Percentiles rank a stretch among this genome's conserved stretches.
These are phyloP conservation scores for Jacana jacana DNA, from an alignment of 2,113 vertebrate genomes.

Conservation along the genomic window DNA sequence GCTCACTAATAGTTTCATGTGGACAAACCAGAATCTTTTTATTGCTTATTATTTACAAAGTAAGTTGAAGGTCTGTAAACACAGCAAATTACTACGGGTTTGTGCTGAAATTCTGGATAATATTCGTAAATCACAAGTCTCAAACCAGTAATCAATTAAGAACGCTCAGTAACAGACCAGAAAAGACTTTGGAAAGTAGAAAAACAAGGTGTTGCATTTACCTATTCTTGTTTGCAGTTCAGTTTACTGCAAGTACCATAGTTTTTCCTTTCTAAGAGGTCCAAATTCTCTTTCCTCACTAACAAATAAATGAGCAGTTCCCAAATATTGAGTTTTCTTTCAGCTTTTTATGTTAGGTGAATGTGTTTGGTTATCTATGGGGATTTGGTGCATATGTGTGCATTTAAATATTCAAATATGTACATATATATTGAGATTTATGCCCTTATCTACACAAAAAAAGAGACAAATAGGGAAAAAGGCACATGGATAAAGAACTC, in stretches of 20 bases:
- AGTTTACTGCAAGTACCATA: not conserved
- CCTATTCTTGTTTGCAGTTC: not conserved
- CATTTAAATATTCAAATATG: not conserved
- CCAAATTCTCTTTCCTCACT: not conserved
- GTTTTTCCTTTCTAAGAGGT: not conserved
- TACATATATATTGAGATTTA: not conserved
- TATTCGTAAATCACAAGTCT: not conserved
- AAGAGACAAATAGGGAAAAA: not conserved
- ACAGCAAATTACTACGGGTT: not conserved
- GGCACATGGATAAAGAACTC: not conserved
- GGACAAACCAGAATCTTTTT: not conserved
- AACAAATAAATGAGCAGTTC: not conserved
- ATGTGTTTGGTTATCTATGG: not conserved
- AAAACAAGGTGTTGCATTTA: not conserved
- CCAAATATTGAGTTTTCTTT: not conserved
- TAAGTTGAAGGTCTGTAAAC: not conserved
- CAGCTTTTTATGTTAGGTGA: not conserved
- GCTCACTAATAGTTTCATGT: not conserved
- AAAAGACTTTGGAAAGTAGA: not conserved
- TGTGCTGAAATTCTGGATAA: not conserved
- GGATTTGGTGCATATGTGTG: not conserved
- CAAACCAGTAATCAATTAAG: not conserved
- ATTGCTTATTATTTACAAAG: not conserved
- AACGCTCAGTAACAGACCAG: not conserved
- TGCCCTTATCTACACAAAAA: not conserved